A percentile compares a stretch with the other conserved stretches of the same genome.
Conservation (phyloP, 30 jellyfish, hydroid and myxozoan genomes). For the Euphysa ruthae region DNA sequence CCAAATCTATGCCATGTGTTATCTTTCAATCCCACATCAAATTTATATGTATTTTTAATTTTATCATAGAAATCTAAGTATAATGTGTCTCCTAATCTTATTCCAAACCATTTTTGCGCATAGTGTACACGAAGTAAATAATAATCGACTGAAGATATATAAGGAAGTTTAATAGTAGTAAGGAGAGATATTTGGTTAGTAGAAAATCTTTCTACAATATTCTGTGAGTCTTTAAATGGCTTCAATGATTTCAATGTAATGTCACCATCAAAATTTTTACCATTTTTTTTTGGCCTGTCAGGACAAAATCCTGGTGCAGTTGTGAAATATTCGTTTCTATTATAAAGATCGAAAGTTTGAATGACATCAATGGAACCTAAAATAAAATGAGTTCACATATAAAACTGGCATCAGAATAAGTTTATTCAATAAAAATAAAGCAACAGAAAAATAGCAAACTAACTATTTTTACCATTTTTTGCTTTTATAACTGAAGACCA, state of each 20-base stretch:
- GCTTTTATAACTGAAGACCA: no score
- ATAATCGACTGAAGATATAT: neutral
- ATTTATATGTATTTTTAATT: neutral
- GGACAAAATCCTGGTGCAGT: constrained; percentile 27
- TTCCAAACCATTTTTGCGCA: constrained; percentile 22
- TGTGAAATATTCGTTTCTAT: neutral
- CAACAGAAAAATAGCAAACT: no score
- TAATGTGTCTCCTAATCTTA: neutral
- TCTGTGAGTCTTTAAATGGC: constrained; percentile 18
- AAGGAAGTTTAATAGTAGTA: constrained; percentile 20
- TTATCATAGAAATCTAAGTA: neutral
- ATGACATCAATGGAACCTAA: constrained; percentile 27
- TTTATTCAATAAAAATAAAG: no score
- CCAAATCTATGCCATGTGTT: constrained; percentile 25
- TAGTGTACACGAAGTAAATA: constrained; percentile 12
- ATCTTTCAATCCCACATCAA: constrained; percentile 6
- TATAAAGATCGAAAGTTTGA: neutral
- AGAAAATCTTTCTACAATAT: neutral
- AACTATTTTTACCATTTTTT: no score
- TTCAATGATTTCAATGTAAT: neutral
- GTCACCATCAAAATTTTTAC: constrained; percentile 4
- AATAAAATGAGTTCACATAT: no score
- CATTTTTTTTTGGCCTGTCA: constrained; percentile 19
- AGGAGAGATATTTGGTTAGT: constrained; percentile 16
- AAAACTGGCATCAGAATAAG: no score